Base-by-base conservation (phyloP, 1,140 invertebrate species). In the Macrobrachium nipponense region DNA sequence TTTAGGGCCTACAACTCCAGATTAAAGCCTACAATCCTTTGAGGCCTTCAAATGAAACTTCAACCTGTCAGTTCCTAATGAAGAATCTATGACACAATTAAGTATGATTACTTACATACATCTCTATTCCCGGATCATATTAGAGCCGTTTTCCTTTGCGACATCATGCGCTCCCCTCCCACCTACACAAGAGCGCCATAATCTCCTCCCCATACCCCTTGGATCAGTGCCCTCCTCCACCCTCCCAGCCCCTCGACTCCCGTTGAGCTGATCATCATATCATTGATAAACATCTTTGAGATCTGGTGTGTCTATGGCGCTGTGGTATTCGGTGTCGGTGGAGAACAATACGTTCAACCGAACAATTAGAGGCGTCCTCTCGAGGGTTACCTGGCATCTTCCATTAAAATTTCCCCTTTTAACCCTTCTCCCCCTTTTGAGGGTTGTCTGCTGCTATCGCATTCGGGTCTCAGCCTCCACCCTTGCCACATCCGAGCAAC, bases 261-360 rank as follows among this genome's bases (percentile, higher is more conserved):
- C 64, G n/a, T 12, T 68, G 64, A 27, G 64, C 64, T 20, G 64
- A 68, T 68, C 64, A 68, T 68, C 64, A 68, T 68, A 68, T 68
- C 64, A 68, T 68, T 11, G n/a, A 27, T 20, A 20, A 68, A 68
- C 64, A 68, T 68, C 64, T 68, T 68, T 27, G 27, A 68, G 64
- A 20, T 27, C n/a, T 68, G n/a, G 64, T 20, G 27, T 27, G n/a
- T 68, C 27, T 68, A 68, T 68, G 64, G 27, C 64, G n/a, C 64
- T 20, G 64, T 68, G 64, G 64, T 68, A 27, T 68, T 68, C 64
- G 64, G 27, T 68, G 64, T 68, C 64, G 64, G 64, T 27, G 27
- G 64, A 68, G 64, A 68, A 68, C 64, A 68, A 68, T 68, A 68
- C 64, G 64, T 12, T 68, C n/a, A n/a, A 68, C n/a, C n/a, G 64